Evolutionary conservation across 2,113 vertebrate genomes (phyloP), one percentile per base, ranked within the genome.

Genomic region (Rhinopithecus roxellana): DNA sequence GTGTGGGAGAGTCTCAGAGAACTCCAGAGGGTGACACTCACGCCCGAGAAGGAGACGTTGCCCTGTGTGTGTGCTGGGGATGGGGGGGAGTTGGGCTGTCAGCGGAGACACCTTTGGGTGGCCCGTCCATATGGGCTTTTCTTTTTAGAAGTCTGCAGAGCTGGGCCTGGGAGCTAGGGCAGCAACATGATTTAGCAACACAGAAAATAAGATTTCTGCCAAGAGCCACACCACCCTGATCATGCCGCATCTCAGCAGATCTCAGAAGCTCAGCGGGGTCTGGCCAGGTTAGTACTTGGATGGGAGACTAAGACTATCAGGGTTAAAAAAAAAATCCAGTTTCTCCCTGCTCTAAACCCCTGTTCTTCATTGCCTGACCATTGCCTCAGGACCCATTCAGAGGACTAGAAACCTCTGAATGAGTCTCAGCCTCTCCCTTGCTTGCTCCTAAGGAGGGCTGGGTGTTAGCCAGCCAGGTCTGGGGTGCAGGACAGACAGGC

Each of bases 11-110:
- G 10, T 52, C 52, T 95, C 52, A 40, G 69, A 38, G 35, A 52
- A 14, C 38, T 38, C 25, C 20, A 27, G 1, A 0, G 38, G 14
- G 25, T 48, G 4, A n/a, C 25, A 10, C n/a, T 79, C 1, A 8
- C 0, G 2, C n/a, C 79, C 0, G n/a, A 69, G 20, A 52, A 90
- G 70, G 1, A 20, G 32, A 14, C 8, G 6, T 57, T 38, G 12
- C 77, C 40, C 52, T 48, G 23, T 55, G 10, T 0, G 0, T 22
- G 30, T 64, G 61, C 14, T 64, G 61, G 12, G 5, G 61, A 6
- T 55, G 2, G 61, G 27, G 74, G 30, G 11, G 35, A 22, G 25
- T 10, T 14, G 61, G 5, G 16, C 43, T 40, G 7, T 8, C 70
- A 20, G 30, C 1, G 17, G 13, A 38, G 16, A 59, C 2, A 1